Base-by-base conservation (phyloP, 2,888 invertebrate genomes). In the Terebella lapidaria region DNA sequence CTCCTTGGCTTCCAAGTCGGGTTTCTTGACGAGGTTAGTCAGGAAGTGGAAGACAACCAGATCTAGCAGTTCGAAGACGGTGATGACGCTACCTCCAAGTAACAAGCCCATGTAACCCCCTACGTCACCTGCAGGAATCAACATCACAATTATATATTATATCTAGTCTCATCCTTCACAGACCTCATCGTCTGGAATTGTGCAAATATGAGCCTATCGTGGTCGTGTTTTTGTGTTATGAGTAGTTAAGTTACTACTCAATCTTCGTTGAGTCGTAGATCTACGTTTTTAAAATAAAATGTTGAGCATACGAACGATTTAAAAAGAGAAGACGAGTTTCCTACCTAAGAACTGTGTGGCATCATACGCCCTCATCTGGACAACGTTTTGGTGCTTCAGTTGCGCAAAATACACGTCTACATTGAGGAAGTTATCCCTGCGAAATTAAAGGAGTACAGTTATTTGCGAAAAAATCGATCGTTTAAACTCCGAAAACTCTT, bases 51-150 rank as follows among this genome's bases (percentile, higher is more conserved):
- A 62, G 54, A 57, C 54, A 42, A 67, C 47, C 51, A 69, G 65
- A 56, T 69, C 69, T 18, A 65, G n/a, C 35, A 67, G 59, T 56
- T 69, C 69, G 52, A 64, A 64, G 27, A 68, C 59, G 22, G 68
- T 66, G 42, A 69, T 62, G 26, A 68, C 60, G 45, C 68, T 68
- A 27, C 67, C 68, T 1, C 70, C 70, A 15, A 70, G 57, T n/a
- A 70, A 61, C 10, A 70, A 61, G 0, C 68, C 68, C 59, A 70
- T 63, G 46, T 61, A 64, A 1, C 68, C 68, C 2, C 70, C 70
- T 2, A 70, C 63, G 60, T 68, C 67, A 56, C 70, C 64, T 61
- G 61, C 3, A 5, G 20, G 10, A 35, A n/a, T n/a, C n/a, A n/a
- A n/a, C n/a, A n/a, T n/a, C n/a, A n/a, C n/a, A n/a, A n/a, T n/a